Percentiles rank a stretch among this genome's conserved stretches.
phyloP scores from a whole-genome alignment of 1,140 invertebrate genomes.

The Hormaphis cornu region DNA sequence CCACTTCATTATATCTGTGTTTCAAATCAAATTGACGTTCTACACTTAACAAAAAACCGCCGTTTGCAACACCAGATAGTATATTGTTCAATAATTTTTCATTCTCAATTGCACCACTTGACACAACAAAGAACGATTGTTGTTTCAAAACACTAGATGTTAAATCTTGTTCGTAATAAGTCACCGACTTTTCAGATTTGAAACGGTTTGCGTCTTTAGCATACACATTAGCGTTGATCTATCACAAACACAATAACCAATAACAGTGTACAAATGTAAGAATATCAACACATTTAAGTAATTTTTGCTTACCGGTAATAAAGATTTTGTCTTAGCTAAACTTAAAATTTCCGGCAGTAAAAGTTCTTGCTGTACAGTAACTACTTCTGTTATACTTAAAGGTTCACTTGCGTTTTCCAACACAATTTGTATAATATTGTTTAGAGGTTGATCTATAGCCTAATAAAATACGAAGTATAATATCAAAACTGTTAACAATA shows the following conservation, averaged over 20 bases:
- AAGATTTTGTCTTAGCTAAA: not conserved
- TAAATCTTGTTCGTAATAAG: conserved; percentile 3
- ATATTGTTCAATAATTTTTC: conserved; percentile 1
- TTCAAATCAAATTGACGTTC: conserved; percentile 6
- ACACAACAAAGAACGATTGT: not conserved
- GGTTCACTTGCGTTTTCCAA: not conserved
- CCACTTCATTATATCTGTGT: not conserved
- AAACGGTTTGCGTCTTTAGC: not conserved
- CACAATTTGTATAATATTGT: conserved; percentile 12
- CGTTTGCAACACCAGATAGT: not conserved
- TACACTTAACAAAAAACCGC: conserved; percentile 18
- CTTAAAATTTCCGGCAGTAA: not conserved
- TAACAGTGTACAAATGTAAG: not conserved
- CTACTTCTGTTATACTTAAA: not conserved
- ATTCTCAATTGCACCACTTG: not conserved
- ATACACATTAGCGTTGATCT: conserved; percentile 4
- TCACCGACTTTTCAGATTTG: not conserved
- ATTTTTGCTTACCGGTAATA: not conserved
- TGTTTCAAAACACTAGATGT: not conserved
- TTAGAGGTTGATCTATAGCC: not conserved
- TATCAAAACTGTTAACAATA: not conserved
- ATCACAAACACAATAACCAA: not conserved
- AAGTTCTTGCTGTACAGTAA: not conserved
- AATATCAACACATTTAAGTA: not conserved
- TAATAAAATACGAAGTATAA: not conserved